Percentiles rank a stretch among this genome's conserved stretches.
phyloP scores from a whole-genome alignment of 2,888 invertebrate genomes.

The Caenorhabditis afra region DNA sequence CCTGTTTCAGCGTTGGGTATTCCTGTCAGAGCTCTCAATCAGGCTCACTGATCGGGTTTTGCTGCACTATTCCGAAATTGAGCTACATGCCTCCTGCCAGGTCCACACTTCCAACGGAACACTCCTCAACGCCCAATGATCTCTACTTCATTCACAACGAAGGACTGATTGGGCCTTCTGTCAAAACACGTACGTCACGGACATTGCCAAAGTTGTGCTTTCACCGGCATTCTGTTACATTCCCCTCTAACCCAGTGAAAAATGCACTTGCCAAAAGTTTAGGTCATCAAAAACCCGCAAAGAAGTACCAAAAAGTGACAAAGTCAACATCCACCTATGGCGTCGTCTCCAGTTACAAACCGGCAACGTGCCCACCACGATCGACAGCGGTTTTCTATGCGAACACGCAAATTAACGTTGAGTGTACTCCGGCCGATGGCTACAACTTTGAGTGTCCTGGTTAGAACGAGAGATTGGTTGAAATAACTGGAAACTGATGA shows the following conservation, averaged over 20 bases:
- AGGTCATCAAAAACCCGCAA: constrained; percentile 47
- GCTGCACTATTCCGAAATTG: constrained; percentile 62
- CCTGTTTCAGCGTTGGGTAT: constrained; percentile 63
- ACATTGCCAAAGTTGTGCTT: constrained; percentile 5
- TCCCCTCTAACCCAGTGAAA: neutral
- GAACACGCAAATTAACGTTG: constrained; percentile 64
- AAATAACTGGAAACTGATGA: too few species aligned
- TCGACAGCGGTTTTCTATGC: constrained; percentile 56
- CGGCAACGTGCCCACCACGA: constrained; percentile 59
- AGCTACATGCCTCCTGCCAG: constrained; percentile 17
- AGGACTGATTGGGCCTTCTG: constrained; percentile 33
- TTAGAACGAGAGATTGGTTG: neutral
- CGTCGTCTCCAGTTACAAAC: constrained; percentile 56
- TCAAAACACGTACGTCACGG: constrained; percentile 29
- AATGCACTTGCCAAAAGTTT: neutral
- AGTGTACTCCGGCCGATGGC: constrained; percentile 64
- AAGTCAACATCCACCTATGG: constrained; percentile 58
- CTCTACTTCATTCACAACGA: constrained; percentile 51
- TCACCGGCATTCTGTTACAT: too few species aligned
- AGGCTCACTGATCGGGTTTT: constrained; percentile 64
- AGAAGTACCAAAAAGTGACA: constrained; percentile 51
- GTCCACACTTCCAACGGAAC: neutral
- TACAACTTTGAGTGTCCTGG: constrained; percentile 63
- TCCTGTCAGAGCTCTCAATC: constrained; percentile 61
- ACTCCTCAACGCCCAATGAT: neutral